Evolutionary conservation across 2,113 vertebrate species (phyloP).

Genomic region (Pagrus major): DNA sequence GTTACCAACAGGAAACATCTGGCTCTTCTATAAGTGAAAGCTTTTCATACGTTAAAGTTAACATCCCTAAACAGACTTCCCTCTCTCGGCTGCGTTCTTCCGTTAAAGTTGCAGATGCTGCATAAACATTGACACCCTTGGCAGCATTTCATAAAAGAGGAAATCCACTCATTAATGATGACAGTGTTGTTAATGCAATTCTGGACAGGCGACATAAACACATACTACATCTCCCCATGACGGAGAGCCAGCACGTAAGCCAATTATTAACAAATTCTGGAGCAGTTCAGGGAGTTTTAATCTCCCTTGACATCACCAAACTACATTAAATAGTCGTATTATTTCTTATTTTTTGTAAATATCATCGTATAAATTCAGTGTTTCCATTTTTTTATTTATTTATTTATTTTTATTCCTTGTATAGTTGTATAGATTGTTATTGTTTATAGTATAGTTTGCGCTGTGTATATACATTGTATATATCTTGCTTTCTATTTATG

Average conservation of each 20-base stretch:
- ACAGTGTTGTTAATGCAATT: neutral
- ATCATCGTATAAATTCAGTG: neutral
- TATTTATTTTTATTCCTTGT: too few relatives aligned
- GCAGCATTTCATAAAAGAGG: conserved; percentile 29
- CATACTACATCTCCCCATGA: neutral
- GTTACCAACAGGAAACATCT: conserved; percentile 69
- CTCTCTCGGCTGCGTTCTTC: conserved; percentile 21
- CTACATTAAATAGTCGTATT: neutral
- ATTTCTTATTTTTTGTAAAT: neutral
- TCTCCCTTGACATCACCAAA: neutral
- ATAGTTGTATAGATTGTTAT: too few relatives aligned
- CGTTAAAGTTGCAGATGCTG: neutral
- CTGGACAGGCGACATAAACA: neutral
- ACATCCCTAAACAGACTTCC: conserved; percentile 47
- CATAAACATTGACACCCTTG: neutral
- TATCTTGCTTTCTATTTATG: too few relatives aligned
- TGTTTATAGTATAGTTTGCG: too few relatives aligned
- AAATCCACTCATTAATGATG: conserved; percentile 38
- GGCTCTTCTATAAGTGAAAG: neutral
- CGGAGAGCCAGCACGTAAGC: neutral
- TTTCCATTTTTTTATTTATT: too few relatives aligned
- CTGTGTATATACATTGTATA: too few relatives aligned
- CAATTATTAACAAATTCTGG: neutral
- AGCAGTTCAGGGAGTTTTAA: neutral
- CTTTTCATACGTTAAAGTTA: neutral